Evolutionary conservation across 2,113 vertebrate genomes (phyloP).

Genomic region (Nesogale talazaci): DNA sequence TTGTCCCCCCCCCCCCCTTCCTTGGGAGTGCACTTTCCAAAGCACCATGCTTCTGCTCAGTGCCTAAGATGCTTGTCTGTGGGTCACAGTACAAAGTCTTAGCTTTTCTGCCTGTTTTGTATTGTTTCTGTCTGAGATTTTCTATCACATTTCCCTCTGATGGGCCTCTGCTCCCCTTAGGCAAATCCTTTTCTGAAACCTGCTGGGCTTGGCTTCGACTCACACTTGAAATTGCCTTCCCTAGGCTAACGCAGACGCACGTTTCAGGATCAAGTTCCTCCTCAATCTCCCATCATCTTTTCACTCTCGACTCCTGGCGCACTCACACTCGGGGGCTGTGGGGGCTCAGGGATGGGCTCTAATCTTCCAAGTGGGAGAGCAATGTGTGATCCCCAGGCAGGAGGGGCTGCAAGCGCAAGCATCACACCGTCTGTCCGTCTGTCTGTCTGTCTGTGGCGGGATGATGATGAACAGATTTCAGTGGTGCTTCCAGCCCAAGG

Average conservation of each 20-base stretch:
- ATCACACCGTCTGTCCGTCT: too few species aligned
- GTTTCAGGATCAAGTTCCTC: constrained; percentile 29
- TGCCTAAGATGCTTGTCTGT: too few species aligned
- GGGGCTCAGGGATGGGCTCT: neutral
- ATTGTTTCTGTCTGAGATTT: constrained; percentile 2
- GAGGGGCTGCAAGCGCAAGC: neutral
- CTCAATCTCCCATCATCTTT: constrained; percentile 18
- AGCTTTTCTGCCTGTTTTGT: constrained; percentile 7
- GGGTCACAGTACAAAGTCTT: neutral
- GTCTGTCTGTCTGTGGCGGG: neutral
- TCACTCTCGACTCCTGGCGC: neutral
- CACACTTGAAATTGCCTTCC: neutral
- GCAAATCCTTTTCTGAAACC: neutral
- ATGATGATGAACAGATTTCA: neutral
- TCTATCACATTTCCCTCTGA: neutral
- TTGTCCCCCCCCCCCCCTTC: neutral
- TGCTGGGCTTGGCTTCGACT: neutral
- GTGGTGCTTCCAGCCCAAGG: neutral
- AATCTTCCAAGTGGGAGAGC: too few species aligned
- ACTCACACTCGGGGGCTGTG: neutral
- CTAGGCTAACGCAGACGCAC: neutral
- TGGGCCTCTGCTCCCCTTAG: neutral
- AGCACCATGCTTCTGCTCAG: too few species aligned
- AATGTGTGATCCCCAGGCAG: neutral
- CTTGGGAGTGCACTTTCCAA: neutral